Evolutionary conservation across 2,113 vertebrate species (phyloP).

Genomic region (Mustelus asterias): DNA sequence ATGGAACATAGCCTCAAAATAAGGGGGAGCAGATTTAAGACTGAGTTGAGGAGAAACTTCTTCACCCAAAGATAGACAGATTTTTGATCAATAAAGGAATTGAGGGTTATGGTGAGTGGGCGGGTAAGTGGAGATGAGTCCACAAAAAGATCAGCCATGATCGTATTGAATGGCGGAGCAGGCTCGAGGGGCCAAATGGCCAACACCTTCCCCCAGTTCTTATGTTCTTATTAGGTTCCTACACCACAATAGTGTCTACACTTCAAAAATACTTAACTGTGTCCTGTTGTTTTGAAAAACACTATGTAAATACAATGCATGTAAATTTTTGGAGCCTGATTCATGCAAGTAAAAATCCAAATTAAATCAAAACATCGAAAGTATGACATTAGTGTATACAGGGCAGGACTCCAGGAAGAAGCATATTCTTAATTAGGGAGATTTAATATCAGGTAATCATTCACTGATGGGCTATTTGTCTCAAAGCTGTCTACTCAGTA

Average conservation of each 20-base stretch:
- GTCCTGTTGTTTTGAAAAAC: neutral
- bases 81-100: no score
- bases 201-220: no score
- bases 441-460: neutral
- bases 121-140: no score
- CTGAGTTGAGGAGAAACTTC: no score
- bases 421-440: neutral
- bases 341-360: neutral
- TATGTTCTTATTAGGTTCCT: neutral
- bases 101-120: no score
- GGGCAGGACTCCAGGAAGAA: neutral
- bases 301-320: neutral
- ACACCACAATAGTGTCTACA: neutral
- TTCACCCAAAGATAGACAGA: no score
- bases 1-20: no score
- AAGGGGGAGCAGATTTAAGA: no score
- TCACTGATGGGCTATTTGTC: neutral
- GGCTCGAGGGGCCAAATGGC: no score
- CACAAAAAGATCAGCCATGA: no score
- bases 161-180: no score
- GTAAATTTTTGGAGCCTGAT: neutral
- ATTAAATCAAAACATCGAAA: neutral
- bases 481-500: neutral
- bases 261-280: neutral
- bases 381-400: neutral